Evolutionary conservation across 2,797 vertebrate genomes (phyloP).

Genomic region (Myoxocephalus aenaeus): DNA sequence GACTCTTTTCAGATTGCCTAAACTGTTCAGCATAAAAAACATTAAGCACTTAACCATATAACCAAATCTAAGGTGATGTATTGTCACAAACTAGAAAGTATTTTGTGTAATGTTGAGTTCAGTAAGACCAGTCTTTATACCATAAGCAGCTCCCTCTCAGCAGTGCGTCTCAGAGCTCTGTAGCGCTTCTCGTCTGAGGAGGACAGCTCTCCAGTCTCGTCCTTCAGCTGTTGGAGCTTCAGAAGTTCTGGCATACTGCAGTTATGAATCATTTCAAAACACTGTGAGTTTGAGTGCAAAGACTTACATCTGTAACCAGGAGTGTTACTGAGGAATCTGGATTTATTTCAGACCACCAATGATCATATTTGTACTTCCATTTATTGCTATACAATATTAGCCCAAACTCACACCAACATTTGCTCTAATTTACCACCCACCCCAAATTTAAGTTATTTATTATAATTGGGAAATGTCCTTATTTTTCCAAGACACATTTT

Average conservation of each 20-base stretch:
- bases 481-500: not conserved
- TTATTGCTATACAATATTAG: not conserved
- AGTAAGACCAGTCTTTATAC: constrained; percentile 66
- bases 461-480: not conserved
- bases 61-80: not conserved
- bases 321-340: not conserved
- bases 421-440: not conserved
- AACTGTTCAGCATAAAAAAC: not conserved
- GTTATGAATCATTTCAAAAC: constrained; percentile 8
- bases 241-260: constrained; percentile 96
- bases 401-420: not conserved
- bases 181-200: constrained; percentile 96
- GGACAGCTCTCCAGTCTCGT: constrained; percentile 94
- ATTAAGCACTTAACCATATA: not conserved
- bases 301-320: not conserved
- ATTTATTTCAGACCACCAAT: not conserved
- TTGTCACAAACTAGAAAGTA: constrained; percentile 8
- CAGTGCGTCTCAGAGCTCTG: constrained; percentile 92
- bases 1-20: not conserved
- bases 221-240: constrained; percentile 95
- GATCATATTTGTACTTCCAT: not conserved
- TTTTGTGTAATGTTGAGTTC: not conserved
- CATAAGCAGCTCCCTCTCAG: constrained; percentile 94
- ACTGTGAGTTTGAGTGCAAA: not conserved
- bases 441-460: not conserved